Percentiles rank a stretch among this genome's conserved stretches.
Evolutionary conservation across 2,797 vertebrate genomes (phyloP).

Genomic region (Sebastes iracundus): DNA sequence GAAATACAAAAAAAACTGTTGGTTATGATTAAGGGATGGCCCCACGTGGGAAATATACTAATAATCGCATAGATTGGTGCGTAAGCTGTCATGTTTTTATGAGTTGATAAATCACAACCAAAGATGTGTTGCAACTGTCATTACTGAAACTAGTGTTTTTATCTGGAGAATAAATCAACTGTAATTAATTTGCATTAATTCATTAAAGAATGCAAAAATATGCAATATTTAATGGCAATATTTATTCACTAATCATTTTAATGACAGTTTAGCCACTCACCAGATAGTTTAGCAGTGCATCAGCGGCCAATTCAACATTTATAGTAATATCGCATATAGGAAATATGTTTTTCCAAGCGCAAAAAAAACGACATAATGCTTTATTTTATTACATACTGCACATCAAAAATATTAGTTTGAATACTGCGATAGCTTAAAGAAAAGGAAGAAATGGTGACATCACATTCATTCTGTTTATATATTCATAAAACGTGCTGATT

Average conservation of each 20-base stretch:
- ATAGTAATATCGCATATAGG: not conserved
- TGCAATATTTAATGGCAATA: not conserved
- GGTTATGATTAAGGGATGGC: not conserved
- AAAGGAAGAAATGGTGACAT: not conserved
- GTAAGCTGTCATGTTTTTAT: too few relatives aligned
- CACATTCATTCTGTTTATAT: not conserved
- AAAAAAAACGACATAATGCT: not conserved
- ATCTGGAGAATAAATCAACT: not conserved
- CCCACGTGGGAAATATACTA: not conserved
- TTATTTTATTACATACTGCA: not conserved
- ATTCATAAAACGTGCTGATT: not conserved
- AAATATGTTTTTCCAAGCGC: not conserved
- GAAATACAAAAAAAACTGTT: not conserved
- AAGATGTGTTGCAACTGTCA: not conserved
- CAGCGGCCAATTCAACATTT: not conserved
- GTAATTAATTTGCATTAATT: rapidly evolving
- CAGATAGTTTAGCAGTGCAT: not conserved
- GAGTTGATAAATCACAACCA: too few relatives aligned
- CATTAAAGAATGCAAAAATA: not conserved
- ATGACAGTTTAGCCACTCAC: not conserved
- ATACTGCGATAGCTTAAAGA: not conserved
- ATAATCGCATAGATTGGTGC: not conserved
- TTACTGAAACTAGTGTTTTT: not conserved
- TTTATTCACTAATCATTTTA: not conserved
- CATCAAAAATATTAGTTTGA: not conserved